A percentile compares a stretch with the other conserved stretches of the same genome.
Evolutionary conservation across 2,888 invertebrate species (phyloP).

Genomic region (Hyles lineata): DNA sequence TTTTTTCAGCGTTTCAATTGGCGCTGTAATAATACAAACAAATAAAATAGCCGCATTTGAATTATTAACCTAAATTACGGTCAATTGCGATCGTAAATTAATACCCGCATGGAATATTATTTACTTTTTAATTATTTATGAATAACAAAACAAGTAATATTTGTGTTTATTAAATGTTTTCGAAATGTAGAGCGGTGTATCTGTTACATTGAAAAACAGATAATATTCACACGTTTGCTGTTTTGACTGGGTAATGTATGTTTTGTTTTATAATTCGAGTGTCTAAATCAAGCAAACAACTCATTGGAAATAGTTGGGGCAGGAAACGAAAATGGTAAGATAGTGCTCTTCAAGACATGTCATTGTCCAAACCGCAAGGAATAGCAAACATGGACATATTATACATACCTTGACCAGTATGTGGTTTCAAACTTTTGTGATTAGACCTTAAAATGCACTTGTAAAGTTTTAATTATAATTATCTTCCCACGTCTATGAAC

Average conservation of each 20-base stretch:
- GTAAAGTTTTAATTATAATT: neutral
- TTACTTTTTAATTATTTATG: slow-evolving; percentile 1
- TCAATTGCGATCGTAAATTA: neutral
- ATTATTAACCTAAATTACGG: neutral
- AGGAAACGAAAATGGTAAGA: too few species aligned
- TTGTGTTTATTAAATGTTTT: too few species aligned
- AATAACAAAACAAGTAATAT: neutral
- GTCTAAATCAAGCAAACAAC: too few species aligned
- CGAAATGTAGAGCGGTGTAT: too few species aligned
- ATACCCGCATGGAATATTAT: neutral
- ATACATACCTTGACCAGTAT: neutral
- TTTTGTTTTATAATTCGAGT: too few species aligned
- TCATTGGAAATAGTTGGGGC: too few species aligned
- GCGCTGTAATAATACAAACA: neutral
- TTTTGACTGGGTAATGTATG: too few species aligned
- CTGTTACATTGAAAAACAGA: too few species aligned
- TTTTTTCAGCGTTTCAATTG: slow-evolving; percentile 18
- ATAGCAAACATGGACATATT: neutral
- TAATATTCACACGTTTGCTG: too few species aligned
- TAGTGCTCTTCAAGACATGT: too few species aligned
- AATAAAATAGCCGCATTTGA: neutral
- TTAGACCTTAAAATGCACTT: neutral
- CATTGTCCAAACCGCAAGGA: too few species aligned
- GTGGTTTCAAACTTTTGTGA: neutral
- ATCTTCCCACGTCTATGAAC: slow-evolving; percentile 5